Base-by-base conservation (phyloP, 2,797 vertebrate genomes). In the Melanotaenia boesemani region DNA sequence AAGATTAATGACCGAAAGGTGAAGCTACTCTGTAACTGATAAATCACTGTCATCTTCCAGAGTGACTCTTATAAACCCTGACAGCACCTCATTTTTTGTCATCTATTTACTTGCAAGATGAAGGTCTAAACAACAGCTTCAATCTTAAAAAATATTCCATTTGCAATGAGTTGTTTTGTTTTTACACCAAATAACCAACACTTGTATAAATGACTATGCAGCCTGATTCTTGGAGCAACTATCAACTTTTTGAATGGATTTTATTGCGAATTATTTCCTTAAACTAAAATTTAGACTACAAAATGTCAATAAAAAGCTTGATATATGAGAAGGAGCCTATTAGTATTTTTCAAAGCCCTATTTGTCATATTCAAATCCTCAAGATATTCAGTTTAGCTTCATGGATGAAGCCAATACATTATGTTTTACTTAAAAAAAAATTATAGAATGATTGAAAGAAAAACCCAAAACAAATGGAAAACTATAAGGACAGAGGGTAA, bases 41-140 rank as follows among this genome's bases (percentile, higher is more conserved):
- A 82, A 63, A 58, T 89, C 82, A 76, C 34, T 76, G 86, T 79
- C 84, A 26, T 30, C 54, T 1, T 55, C 69, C 2, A 58, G 66
- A 72, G 52, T 2, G 46, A 62, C 41, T 59, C 79, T 57, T 78
- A 86, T 63, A 30, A 39, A 68, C 63, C 60, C 73, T 78, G 81
- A 86, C 83, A 74, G 67, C 44, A 34, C 80, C 72, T 81, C 72
- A 62, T 74, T 73, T 65, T 41, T 48, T 52, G 63, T 63, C 67
- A 64, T 76, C 65, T 70, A 44, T 62, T 80, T 71, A 30, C 48
- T 48, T 37, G 39, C n/a, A 22, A 44, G 67, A 59, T 61, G 60
- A 68, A 54, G 4, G 22, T 24, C 50, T 54, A 13, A 54, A 54
- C 22, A 24, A 26, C 50, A 54, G 22, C 11, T 11, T 54, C 22